Conservation (phyloP, 2,113 vertebrate genomes). For the Leucoraja erinaceus region DNA sequence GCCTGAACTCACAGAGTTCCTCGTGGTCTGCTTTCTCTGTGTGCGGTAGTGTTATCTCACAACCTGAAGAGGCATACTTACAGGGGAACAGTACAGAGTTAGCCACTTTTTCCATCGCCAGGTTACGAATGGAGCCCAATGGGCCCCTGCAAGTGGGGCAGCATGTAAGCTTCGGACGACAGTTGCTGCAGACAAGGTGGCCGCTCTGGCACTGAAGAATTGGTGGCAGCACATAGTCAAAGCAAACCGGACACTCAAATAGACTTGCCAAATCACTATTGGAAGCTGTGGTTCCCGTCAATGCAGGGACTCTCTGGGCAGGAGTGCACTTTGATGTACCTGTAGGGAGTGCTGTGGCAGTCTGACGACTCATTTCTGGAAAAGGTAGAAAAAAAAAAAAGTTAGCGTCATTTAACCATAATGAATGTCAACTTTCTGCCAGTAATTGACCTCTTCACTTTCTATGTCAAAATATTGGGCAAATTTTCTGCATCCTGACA, state of each 20-base stretch:
- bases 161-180: slow-evolving; percentile 96
- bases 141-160: slow-evolving; percentile 95
- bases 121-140: slow-evolving; percentile 92
- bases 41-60: slow-evolving; percentile 92
- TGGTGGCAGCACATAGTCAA: slow-evolving; percentile 97
- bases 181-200: slow-evolving; percentile 97
- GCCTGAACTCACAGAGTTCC: slow-evolving; percentile 96
- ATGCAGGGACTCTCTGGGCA: slow-evolving; percentile 88
- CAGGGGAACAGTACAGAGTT: slow-evolving; percentile 98
- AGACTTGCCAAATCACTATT: slow-evolving; percentile 98
- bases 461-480: background rate
- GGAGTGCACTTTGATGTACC: slow-evolving; percentile 97
- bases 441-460: background rate
- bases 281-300: slow-evolving; percentile 94
- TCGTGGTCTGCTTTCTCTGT: slow-evolving; percentile 98
- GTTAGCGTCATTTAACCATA: background rate
- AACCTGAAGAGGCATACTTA: slow-evolving; percentile 96
- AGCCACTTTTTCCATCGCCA: slow-evolving; percentile 99
- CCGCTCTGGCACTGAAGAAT: slow-evolving; percentile 98
- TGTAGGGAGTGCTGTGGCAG: slow-evolving; percentile 90
- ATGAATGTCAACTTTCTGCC: background rate
- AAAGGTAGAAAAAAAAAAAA: slow-evolving; percentile 19
- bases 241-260: slow-evolving; percentile 97
- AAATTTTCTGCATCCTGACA: background rate
- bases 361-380: slow-evolving; percentile 99